These are phyloP conservation scores for Bugula neritina DNA, from an alignment of 2,888 invertebrate species.

Conservation along the genomic window DNA sequence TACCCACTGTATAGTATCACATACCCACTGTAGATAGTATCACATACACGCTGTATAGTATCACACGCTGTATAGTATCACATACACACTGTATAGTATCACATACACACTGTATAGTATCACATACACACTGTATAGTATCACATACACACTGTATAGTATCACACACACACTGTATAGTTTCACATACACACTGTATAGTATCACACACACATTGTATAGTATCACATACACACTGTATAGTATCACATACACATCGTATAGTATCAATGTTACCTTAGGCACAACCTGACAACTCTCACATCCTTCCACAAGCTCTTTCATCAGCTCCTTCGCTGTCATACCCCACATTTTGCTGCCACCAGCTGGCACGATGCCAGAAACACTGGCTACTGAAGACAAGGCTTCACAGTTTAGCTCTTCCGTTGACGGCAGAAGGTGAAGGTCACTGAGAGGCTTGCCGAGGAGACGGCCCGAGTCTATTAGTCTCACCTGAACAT, in stretches of 20 bases:
- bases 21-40: too few relatives aligned
- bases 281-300: conserved; percentile 3
- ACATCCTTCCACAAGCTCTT: conserved; percentile 6
- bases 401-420: background rate
- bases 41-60: too few relatives aligned
- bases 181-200: background rate
- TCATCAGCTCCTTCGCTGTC: conserved; percentile 5
- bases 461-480: background rate
- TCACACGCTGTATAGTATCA: too few relatives aligned
- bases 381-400: background rate
- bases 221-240: background rate
- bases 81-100: too few relatives aligned
- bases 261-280: background rate
- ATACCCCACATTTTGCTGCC: background rate
- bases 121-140: background rate
- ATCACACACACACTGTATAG: too few relatives aligned
- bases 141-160: too few relatives aligned
- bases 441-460: background rate
- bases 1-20: background rate
- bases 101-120: background rate
- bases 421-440: background rate
- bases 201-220: background rate
- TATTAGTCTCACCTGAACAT: background rate
- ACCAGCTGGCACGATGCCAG: conserved; percentile 12
- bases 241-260: background rate